These are phyloP conservation scores for Cydia splendana DNA, from an alignment of 1,140 invertebrate genomes.

Conservation along the genomic window DNA sequence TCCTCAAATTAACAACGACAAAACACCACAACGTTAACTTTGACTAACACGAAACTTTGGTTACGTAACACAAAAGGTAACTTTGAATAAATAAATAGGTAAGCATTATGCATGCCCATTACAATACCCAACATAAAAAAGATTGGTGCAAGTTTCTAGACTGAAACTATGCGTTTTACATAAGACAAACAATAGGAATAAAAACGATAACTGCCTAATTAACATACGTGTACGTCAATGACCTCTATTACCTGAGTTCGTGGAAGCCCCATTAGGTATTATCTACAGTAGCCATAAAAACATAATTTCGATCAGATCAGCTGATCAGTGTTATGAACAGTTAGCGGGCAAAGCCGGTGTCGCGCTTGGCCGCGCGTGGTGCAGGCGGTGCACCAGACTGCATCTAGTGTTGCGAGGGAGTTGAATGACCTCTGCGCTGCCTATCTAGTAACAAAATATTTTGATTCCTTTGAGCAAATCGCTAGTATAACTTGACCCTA, in stretches of 20 bases:
- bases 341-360: conserved; percentile 12
- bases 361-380: background rate
- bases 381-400: conserved; percentile 9
- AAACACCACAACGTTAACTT: too few relatives aligned
- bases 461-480: background rate
- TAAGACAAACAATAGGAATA: background rate
- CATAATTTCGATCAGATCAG: conserved; percentile 17
- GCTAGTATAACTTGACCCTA: too few relatives aligned
- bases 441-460: conserved; percentile 1
- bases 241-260: background rate
- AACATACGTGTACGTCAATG: background rate
- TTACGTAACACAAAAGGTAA: too few relatives aligned
- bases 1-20: too few relatives aligned
- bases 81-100: too few relatives aligned
- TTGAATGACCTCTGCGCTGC: conserved; percentile 3
- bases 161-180: too few relatives aligned
- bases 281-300: background rate
- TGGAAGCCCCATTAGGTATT: conserved; percentile 2
- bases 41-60: too few relatives aligned
- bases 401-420: conserved; percentile 14
- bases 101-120: too few relatives aligned
- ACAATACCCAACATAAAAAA: too few relatives aligned
- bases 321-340: conserved; percentile 15
- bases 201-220: background rate
- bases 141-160: too few relatives aligned